A percentile compares a stretch with the other conserved stretches of the same genome.
phyloP scores from a whole-genome alignment of 2,797 vertebrate species.

The Rhyacichthys aspro region DNA sequence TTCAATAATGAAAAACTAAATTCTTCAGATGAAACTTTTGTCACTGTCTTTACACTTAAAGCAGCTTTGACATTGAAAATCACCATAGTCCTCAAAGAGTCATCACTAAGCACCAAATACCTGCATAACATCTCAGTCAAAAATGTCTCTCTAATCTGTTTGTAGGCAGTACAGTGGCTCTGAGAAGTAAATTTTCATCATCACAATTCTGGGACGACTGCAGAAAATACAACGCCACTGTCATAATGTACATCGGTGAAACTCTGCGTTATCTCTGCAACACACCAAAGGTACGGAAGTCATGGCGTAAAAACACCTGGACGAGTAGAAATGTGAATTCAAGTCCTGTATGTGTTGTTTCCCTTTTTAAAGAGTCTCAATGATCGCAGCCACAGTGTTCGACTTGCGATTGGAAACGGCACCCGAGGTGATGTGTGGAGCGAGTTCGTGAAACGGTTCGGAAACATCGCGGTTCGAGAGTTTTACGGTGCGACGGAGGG shows the following conservation, averaged over 20 bases:
- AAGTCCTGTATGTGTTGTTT: not conserved
- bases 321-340: not conserved
- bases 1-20: no score
- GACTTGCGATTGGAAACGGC: slow-evolving; percentile 83
- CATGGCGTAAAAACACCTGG: not conserved
- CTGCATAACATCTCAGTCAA: no score
- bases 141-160: not conserved
- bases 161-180: slow-evolving; percentile 73
- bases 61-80: no score
- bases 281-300: slow-evolving; percentile 74
- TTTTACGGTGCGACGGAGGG: slow-evolving; percentile 87
- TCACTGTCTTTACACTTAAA: not conserved
- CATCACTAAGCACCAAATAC: no score
- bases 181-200: slow-evolving; percentile 84
- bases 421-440: slow-evolving; percentile 82
- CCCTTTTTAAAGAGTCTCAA: slow-evolving; percentile 70
- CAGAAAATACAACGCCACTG: slow-evolving; percentile 84
- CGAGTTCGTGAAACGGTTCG: slow-evolving; percentile 83
- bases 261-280: slow-evolving; percentile 86
- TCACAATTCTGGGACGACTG: slow-evolving; percentile 89
- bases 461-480: slow-evolving; percentile 79
- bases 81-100: no score
- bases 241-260: slow-evolving; percentile 88
- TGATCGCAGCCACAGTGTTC: slow-evolving; percentile 81
- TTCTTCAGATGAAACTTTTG: no score